Conservation (phyloP, 2,797 vertebrate species). For the Brachyrhaphis roseni region DNA sequence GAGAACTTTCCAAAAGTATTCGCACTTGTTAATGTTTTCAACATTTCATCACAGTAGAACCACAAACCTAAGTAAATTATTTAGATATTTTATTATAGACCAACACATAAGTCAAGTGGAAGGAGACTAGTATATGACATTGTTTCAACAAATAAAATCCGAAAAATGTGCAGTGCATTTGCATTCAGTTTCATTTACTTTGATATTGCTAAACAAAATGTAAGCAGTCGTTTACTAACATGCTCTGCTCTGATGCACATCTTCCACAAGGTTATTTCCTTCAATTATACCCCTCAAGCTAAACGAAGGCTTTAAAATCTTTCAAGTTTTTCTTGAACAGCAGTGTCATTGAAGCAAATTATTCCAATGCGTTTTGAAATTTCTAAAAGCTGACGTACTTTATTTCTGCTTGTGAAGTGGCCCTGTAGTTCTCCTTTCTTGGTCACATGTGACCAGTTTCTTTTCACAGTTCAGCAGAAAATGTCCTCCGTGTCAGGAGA, state of each 20-base stretch:
- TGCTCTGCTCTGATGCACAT: background rate
- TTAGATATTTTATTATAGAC: background rate
- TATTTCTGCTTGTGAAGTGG: background rate
- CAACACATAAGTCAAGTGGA: background rate
- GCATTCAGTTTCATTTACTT: background rate
- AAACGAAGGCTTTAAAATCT: background rate
- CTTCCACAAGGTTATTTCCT: background rate
- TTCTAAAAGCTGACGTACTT: background rate
- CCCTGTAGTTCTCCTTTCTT: background rate
- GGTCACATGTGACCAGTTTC: background rate
- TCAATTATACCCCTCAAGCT: background rate
- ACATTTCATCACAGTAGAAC: background rate
- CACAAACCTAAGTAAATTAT: background rate
- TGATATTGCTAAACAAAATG: background rate
- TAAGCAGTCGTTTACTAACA: background rate
- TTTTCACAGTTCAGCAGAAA: constrained; percentile 5
- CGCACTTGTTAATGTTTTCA: background rate
- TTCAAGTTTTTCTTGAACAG: background rate
- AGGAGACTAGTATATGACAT: background rate
- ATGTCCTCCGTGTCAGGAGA: background rate
- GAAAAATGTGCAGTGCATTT: background rate
- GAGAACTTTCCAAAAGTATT: background rate
- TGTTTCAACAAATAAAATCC: background rate
- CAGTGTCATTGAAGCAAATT: background rate
- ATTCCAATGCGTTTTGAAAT: background rate